Percentiles rank a stretch among this genome's conserved stretches.
These are phyloP conservation scores for Adineta ricciae DNA, from an alignment of 2,888 invertebrate genomes.

Conservation along the genomic window DNA sequence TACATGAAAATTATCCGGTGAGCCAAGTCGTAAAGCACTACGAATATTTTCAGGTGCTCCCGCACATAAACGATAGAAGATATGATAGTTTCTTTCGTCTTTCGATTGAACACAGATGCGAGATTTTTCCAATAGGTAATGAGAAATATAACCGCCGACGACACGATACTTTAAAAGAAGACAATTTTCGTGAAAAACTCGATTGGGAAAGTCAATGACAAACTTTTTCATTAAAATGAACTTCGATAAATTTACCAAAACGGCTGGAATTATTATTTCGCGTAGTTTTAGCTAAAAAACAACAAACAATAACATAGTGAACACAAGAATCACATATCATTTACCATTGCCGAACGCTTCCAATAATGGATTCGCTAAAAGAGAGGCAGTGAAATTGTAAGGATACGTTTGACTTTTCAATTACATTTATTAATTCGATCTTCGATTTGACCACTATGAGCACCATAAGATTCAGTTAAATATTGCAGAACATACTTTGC, in stretches of 20 bases:
- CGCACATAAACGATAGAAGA: slow-evolving; percentile 88
- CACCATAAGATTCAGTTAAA: slow-evolving; percentile 77
- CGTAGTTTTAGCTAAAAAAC: slow-evolving; percentile 66
- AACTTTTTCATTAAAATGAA: slow-evolving; percentile 69
- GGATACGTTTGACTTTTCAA: slow-evolving; percentile 34
- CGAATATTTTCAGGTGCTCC: slow-evolving; percentile 74
- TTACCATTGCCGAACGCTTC: slow-evolving; percentile 76
- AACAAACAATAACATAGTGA: too few relatives aligned
- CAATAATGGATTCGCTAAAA: slow-evolving; percentile 76
- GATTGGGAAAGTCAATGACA: background rate
- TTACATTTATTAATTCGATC: slow-evolving; percentile 85
- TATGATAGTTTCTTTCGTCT: slow-evolving; percentile 91
- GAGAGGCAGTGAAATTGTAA: slow-evolving; percentile 54
- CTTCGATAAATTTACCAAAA: slow-evolving; percentile 97
- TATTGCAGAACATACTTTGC: slow-evolving; percentile 91
- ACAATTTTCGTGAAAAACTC: slow-evolving; percentile 51
- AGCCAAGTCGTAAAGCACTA: slow-evolving; percentile 57
- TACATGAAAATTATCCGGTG: slow-evolving; percentile 49
- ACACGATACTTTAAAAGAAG: slow-evolving; percentile 57
- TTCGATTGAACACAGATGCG: slow-evolving; percentile 69
- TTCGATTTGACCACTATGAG: slow-evolving; percentile 79
- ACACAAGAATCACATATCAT: too few relatives aligned
- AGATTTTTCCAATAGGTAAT: slow-evolving; percentile 90
- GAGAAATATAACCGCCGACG: slow-evolving; percentile 86
- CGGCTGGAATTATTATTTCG: slow-evolving; percentile 94